phyloP scores from a whole-genome alignment of 2,888 invertebrate species.

The Brenthis daphne region DNA sequence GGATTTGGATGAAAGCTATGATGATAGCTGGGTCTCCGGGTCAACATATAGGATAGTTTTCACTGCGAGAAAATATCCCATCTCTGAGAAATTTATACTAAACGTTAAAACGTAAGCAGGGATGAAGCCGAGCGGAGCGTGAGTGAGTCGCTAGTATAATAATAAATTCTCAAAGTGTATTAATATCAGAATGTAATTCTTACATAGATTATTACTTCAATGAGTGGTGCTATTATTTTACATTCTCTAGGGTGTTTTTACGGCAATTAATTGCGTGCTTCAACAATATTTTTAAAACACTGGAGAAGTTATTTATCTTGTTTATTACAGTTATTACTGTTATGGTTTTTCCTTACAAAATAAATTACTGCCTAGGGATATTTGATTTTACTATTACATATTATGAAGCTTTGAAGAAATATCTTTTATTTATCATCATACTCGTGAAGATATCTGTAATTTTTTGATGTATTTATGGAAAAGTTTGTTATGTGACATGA shows the following conservation, averaged over 20 bases:
- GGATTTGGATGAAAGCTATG: too few species aligned
- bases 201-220: slow-evolving; percentile 22
- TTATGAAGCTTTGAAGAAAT: slow-evolving; percentile 11
- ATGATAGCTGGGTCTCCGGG: too few species aligned
- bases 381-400: slow-evolving; percentile 31
- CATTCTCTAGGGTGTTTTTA: slow-evolving; percentile 26
- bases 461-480: background rate
- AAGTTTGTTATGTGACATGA: background rate
- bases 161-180: background rate
- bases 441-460: background rate
- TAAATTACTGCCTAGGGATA: slow-evolving; percentile 35
- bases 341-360: slow-evolving; percentile 34
- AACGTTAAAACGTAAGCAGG: too few species aligned
- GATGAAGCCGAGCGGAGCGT: too few species aligned
- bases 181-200: slow-evolving; percentile 1
- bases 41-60: too few species aligned
- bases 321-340: slow-evolving; percentile 33
- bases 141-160: too few species aligned
- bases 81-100: too few species aligned
- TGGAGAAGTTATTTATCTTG: slow-evolving; percentile 33
- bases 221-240: slow-evolving; percentile 18
- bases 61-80: too few species aligned
- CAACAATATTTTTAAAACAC: slow-evolving; percentile 34
- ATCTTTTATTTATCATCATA: background rate
- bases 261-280: slow-evolving; percentile 38